Conservation (phyloP, 2,888 invertebrate species). For the Idaea aversata region DNA sequence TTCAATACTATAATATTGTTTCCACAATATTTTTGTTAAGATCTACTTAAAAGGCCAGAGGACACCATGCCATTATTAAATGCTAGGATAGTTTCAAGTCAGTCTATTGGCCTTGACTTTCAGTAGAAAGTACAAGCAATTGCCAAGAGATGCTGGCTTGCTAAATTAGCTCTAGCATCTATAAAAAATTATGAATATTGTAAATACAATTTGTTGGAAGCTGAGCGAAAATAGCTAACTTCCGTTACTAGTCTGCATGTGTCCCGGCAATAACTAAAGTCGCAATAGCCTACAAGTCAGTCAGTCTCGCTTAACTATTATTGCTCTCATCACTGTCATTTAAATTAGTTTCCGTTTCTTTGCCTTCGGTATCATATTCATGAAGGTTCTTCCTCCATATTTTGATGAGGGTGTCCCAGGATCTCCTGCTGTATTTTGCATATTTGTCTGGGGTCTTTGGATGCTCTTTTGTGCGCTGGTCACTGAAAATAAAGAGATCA, state of each 20-base stretch:
- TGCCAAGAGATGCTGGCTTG: not conserved
- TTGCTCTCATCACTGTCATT: constrained; percentile 14
- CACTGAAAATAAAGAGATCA: constrained; percentile 57
- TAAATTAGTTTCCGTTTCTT: constrained; percentile 6
- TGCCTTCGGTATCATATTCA: constrained; percentile 82
- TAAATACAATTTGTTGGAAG: too few relatives aligned
- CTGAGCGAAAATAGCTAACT: too few relatives aligned
- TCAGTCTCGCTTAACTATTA: constrained; percentile 2
- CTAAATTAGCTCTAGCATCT: not conserved
- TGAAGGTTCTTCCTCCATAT: constrained; percentile 94
- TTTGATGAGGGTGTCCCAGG: constrained; percentile 94
- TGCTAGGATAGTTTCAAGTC: not conserved
- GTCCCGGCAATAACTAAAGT: not conserved
- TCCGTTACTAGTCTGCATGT: too few relatives aligned
- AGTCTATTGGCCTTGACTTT: too few relatives aligned
- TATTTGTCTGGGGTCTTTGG: constrained; percentile 95
- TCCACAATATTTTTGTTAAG: not conserved
- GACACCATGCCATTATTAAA: constrained; percentile 15
- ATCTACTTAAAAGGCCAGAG: not conserved
- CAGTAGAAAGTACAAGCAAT: too few relatives aligned
- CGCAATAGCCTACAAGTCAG: not conserved
- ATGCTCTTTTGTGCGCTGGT: constrained; percentile 84
- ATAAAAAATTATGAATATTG: not conserved
- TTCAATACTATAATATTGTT: constrained; percentile 9
- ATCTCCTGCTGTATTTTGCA: constrained; percentile 92